Evolutionary conservation across 2,113 vertebrate genomes (phyloP).

Genomic region (Sceloporus tristichus): DNA sequence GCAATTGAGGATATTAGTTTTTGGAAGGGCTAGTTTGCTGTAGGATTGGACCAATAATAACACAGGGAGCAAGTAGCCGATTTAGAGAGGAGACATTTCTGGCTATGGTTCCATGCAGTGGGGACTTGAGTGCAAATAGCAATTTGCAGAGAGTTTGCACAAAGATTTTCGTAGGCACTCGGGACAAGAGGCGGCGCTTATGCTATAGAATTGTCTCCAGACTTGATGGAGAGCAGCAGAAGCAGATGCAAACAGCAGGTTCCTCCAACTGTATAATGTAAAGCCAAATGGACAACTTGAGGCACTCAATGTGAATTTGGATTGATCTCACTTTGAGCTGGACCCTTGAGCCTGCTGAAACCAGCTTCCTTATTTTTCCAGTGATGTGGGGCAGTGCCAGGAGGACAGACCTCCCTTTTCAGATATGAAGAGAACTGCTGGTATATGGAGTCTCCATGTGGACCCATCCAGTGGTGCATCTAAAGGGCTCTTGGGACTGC

Average conservation of each 20-base stretch:
- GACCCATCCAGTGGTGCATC: no score
- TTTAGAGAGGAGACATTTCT: not conserved
- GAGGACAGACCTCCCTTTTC: not conserved
- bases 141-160: not conserved
- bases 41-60: slow-evolving; percentile 27
- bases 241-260: not conserved
- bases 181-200: not conserved
- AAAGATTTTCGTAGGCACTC: not conserved
- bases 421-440: no score
- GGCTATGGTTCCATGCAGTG: not conserved
- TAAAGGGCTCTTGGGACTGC: no score
- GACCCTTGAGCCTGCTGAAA: not conserved
- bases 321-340: not conserved
- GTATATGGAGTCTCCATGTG: no score
- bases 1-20: slow-evolving; percentile 30
- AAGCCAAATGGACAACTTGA: not conserved
- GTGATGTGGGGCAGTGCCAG: no score
- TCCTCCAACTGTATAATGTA: not conserved
- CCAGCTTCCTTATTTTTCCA: no score
- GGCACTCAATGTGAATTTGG: not conserved
- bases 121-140: slow-evolving; percentile 21
- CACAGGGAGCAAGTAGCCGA: not conserved
- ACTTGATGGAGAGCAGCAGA: not conserved
- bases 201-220: not conserved
- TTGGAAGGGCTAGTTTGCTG: slow-evolving; percentile 45